Evolutionary conservation across 2,797 vertebrate species (phyloP).

Genomic region (Spinibarbus caldwelli): DNA sequence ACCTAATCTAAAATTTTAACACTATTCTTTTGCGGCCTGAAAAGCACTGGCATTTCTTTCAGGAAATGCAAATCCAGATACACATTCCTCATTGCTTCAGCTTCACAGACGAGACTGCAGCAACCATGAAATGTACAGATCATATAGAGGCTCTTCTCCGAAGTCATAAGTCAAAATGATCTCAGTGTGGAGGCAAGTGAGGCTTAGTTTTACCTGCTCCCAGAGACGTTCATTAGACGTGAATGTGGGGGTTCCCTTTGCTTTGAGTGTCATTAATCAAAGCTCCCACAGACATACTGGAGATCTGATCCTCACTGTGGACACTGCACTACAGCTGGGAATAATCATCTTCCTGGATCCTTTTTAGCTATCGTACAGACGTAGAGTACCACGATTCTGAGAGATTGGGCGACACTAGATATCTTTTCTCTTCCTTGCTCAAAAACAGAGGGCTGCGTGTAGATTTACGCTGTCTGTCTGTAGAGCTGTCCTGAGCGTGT

Average conservation of each 20-base stretch:
- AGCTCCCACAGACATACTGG: conserved; percentile 56
- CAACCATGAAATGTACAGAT: conserved; percentile 8
- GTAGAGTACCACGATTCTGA: conserved; percentile 21
- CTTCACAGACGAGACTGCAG: conserved; percentile 2
- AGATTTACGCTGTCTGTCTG: conserved; percentile 29
- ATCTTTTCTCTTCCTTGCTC: conserved; percentile 55
- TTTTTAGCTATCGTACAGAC: conserved; percentile 32
- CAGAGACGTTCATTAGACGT: conserved; percentile 71
- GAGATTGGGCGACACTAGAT: conserved; percentile 53
- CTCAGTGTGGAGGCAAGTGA: conserved; percentile 50
- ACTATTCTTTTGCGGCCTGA: not conserved
- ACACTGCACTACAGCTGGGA: conserved; percentile 73
- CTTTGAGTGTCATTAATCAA: conserved; percentile 73
- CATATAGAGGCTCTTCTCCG: conserved; percentile 36
- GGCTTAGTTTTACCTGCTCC: conserved; percentile 62
- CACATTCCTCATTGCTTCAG: not conserved
- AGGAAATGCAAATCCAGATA: conserved; percentile 1
- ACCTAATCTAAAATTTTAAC: not conserved
- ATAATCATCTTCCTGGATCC: conserved; percentile 69
- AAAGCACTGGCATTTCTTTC: not conserved
- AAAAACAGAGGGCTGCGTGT: conserved; percentile 35
- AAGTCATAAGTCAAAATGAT: conserved; percentile 42
- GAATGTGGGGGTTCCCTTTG: conserved; percentile 60
- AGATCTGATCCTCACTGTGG: conserved; percentile 53
- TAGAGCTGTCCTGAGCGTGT: not conserved